Evolutionary conservation across 1,140 invertebrate species (phyloP).

Genomic region (Hylaeus volcanicus): DNA sequence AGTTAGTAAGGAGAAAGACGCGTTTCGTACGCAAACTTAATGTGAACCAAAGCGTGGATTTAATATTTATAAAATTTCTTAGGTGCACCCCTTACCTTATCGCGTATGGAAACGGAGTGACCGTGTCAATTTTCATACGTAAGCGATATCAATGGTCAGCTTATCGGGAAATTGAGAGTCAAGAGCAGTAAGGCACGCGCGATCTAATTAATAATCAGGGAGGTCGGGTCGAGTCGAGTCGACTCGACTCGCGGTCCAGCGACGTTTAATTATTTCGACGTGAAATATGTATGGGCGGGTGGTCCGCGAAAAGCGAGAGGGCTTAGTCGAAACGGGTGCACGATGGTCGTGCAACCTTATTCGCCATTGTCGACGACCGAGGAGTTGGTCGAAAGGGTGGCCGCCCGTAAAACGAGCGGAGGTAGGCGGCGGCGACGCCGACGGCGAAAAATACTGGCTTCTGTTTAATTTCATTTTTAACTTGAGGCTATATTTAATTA

Average conservation of each 20-base stretch:
- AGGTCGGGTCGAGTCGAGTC: conserved; percentile 43
- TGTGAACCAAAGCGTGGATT: too few relatives aligned
- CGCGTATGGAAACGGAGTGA: neutral
- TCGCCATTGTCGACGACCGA: conserved; percentile 70
- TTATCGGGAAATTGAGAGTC: conserved; percentile 60
- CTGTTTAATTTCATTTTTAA: conserved; percentile 79
- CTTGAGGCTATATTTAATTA: conserved; percentile 77
- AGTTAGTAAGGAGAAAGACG: too few relatives aligned
- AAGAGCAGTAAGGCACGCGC: conserved; percentile 42
- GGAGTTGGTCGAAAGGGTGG: conserved; percentile 43
- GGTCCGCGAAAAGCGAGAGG: conserved; percentile 46
- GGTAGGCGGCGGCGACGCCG: conserved; percentile 5
- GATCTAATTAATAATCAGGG: conserved; percentile 70
- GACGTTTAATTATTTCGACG: conserved; percentile 76
- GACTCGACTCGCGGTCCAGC: conserved; percentile 69
- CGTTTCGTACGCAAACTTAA: too few relatives aligned
- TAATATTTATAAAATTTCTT: too few relatives aligned
- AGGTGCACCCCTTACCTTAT: neutral
- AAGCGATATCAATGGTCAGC: conserved; percentile 47
- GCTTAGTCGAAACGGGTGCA: conserved; percentile 57
- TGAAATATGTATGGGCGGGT: conserved; percentile 74
- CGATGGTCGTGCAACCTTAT: conserved; percentile 71
- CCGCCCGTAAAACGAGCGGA: conserved; percentile 29
- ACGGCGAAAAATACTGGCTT: conserved; percentile 64
- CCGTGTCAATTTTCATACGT: conserved; percentile 23